phyloP scores from a whole-genome alignment of 2,113 vertebrate species.

The Semicossyphus pulcher region DNA sequence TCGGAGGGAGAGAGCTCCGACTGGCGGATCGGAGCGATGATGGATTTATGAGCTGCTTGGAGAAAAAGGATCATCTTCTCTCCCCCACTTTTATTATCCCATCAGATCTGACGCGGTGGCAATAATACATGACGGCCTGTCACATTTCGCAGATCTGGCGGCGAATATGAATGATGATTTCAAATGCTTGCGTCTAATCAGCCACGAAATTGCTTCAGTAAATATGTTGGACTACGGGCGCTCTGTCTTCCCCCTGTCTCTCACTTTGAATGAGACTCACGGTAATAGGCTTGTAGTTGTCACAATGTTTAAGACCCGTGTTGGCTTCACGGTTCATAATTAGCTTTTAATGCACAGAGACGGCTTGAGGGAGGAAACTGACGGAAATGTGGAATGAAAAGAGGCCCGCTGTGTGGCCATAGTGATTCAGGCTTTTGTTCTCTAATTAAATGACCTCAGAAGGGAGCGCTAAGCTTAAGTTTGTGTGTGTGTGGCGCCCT shows the following conservation, averaged over 20 bases:
- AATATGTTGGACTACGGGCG: conserved; percentile 61
- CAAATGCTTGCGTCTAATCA: conserved; percentile 66
- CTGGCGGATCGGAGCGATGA: conserved; percentile 55
- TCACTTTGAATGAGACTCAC: conserved; percentile 59
- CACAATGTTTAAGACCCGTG: conserved; percentile 77
- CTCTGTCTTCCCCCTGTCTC: conserved; percentile 51
- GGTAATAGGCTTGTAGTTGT: conserved; percentile 80
- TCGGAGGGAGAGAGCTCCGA: conserved; percentile 32
- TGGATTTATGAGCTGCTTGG: conserved; percentile 74
- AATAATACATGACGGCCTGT: conserved; percentile 70
- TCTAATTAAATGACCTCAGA: conserved; percentile 80
- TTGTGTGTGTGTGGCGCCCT: conserved; percentile 57
- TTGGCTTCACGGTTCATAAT: conserved; percentile 79
- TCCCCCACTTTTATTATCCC: conserved; percentile 74
- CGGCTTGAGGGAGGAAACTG: conserved; percentile 59
- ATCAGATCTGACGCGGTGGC: conserved; percentile 67
- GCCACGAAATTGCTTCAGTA: conserved; percentile 78
- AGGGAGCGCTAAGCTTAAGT: conserved; percentile 64
- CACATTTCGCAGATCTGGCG: conserved; percentile 58
- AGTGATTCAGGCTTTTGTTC: conserved; percentile 81
- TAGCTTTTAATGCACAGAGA: conserved; percentile 74
- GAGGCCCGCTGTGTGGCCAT: conserved; percentile 71
- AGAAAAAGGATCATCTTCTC: conserved; percentile 65
- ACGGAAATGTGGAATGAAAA: conserved; percentile 71
- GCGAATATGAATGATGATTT: conserved; percentile 68